Conservation (phyloP, 2,888 invertebrate species). For the Cecidostiba fungosa region DNA sequence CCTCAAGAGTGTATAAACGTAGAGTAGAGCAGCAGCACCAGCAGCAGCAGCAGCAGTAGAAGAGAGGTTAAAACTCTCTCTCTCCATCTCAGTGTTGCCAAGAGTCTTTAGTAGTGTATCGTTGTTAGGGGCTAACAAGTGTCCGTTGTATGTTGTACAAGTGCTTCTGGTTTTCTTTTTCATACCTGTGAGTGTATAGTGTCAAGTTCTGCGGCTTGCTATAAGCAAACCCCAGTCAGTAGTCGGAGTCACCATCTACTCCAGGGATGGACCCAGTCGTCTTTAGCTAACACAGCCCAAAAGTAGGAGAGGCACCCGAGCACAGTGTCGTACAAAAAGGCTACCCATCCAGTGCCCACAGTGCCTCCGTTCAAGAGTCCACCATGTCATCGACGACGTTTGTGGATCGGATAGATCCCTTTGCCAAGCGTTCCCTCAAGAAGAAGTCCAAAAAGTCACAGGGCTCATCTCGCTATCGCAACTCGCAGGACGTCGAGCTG, state of each 20-base stretch:
- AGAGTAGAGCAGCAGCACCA: background rate
- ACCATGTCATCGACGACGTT: constrained; percentile 89
- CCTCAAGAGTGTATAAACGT: constrained; percentile 29
- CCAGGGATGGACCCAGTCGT: constrained; percentile 64
- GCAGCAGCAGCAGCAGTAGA: background rate
- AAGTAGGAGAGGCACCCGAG: constrained; percentile 56
- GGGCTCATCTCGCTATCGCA: constrained; percentile 98
- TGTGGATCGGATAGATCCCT: constrained; percentile 99
- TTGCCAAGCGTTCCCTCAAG: constrained; percentile 98
- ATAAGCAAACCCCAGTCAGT: constrained; percentile 36
- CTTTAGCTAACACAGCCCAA: constrained; percentile 65
- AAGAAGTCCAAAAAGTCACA: constrained; percentile 99
- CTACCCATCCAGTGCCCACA: constrained; percentile 60
- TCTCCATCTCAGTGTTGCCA: constrained; percentile 36
- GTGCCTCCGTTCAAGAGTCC: constrained; percentile 72
- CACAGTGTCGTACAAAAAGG: constrained; percentile 55
- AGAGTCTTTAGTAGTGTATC: constrained; percentile 50
- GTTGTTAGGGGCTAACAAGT: constrained; percentile 54
- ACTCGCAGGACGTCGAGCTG: constrained; percentile 98
- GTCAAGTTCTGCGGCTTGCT: constrained; percentile 19
- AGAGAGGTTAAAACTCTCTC: constrained; percentile 39
- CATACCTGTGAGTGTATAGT: constrained; percentile 61
- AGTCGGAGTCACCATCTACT: constrained; percentile 35
- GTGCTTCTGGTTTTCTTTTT: constrained; percentile 53
- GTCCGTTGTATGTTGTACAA: constrained; percentile 61